Evolutionary conservation across 2,113 vertebrate species (phyloP), one percentile per base, ranked within the genome.

Genomic region (Chloropsis cyanopogon): DNA sequence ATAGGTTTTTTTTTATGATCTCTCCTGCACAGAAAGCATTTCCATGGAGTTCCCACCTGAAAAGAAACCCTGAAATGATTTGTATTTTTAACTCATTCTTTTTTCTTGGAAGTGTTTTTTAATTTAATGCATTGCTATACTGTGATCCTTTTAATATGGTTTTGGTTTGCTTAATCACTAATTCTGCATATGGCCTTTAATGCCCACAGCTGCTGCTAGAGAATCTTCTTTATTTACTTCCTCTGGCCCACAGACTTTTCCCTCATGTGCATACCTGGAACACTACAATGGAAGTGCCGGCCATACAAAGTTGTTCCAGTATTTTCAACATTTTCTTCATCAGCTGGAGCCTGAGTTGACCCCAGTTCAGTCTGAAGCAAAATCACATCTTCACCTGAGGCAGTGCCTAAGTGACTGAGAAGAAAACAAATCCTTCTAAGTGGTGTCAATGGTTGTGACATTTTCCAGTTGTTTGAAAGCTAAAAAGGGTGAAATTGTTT

Each of bases 401-500:
- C 90, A 52, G 56, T 75, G 53, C 68, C 31, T 42, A 61, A 87
- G 83, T 35, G 63, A 57, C 75, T 11, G 9, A 81, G 93, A 37
- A 86, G 60, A 15, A 94, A 84, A 60, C 92, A 86, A 88, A 76
- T 77, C 44, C 22, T 90, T 63, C 60, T 47, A 87, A 95, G 65
- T 26, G 18, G 11, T 66, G 56, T 91, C 69, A 90, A 12, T n/a
- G 52, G 28, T 93, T 95, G 82, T 82, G 85, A 90, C 39, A 44
- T 93, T 93, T 86, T 90, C 71, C 83, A 90, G 93, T 97, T 59
- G 92, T 90, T 85, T 87, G 20, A 93, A 96, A 81, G 90, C 63
- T 90, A 72, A 92, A 96, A 63, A 70, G 50, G 72, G 49, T 89
- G 60, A 73, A 90, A 71, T 33, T 65, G 20, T 92, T 53, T 84